Percentiles rank a stretch among this genome's conserved stretches.
Conservation (phyloP, 2,113 vertebrate genomes). For the Grantiella picta region DNA sequence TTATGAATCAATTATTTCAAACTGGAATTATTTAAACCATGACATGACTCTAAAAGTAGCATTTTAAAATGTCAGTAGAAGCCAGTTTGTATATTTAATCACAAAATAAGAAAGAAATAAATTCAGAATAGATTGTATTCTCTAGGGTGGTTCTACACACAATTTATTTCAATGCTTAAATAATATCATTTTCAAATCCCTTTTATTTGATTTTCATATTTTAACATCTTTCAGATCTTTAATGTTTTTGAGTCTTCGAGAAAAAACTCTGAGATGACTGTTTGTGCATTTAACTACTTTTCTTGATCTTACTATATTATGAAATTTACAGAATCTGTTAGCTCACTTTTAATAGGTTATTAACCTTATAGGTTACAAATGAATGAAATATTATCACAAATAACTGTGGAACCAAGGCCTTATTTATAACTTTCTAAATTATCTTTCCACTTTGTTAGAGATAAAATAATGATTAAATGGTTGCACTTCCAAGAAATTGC, state of each 20-base stretch:
- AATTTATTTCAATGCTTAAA: background rate
- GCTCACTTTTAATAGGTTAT: background rate
- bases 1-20: conserved; percentile 22
- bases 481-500: background rate
- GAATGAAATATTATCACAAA: background rate
- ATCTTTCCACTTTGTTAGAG: background rate
- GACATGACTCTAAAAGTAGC: background rate
- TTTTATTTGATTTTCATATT: background rate
- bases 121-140: background rate
- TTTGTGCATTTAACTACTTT: background rate
- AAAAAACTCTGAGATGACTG: background rate
- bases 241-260: background rate
- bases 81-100: background rate
- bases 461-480: background rate
- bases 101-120: background rate
- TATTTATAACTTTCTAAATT: background rate
- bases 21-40: conserved; percentile 6
- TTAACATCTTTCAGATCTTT: background rate
- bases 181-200: background rate
- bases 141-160: background rate
- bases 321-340: background rate
- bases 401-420: background rate
- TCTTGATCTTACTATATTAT: background rate
- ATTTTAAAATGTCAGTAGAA: conserved; percentile 1
- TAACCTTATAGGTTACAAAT: background rate